These are phyloP conservation scores for Acleris cristana DNA, from an alignment of 2,888 invertebrate genomes.

Conservation along the genomic window DNA sequence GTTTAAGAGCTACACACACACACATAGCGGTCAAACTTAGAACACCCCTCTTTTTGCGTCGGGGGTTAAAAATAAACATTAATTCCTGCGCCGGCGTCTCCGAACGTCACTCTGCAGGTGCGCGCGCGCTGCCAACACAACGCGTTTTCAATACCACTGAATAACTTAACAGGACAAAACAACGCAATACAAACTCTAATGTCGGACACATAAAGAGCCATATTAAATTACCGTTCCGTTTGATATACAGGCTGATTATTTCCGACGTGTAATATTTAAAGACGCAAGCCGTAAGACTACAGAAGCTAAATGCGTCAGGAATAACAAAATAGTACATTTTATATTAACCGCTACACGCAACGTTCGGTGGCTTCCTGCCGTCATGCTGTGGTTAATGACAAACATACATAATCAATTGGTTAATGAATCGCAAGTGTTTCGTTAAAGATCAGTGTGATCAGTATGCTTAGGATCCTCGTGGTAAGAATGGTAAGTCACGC, in stretches of 20 bases:
- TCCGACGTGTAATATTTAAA: slow-evolving; percentile 49
- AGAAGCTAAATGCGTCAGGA: slow-evolving; percentile 59
- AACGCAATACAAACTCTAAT: slow-evolving; percentile 8
- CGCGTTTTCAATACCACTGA: slow-evolving; percentile 23
- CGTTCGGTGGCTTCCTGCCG: slow-evolving; percentile 25
- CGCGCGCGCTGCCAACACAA: slow-evolving; percentile 8
- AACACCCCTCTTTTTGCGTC: too few relatives aligned
- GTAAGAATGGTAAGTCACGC: not conserved
- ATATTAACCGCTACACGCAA: not conserved
- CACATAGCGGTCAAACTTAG: too few relatives aligned
- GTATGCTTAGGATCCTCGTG: slow-evolving; percentile 2
- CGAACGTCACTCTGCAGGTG: slow-evolving; percentile 32
- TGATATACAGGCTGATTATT: slow-evolving; percentile 38
- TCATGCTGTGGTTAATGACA: slow-evolving; percentile 15
- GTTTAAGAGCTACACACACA: too few relatives aligned
- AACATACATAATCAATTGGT: slow-evolving; percentile 33
- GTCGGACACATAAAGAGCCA: not conserved
- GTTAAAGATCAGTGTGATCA: slow-evolving; percentile 11
- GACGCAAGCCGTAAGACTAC: slow-evolving; percentile 56
- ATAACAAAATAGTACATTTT: slow-evolving; percentile 53
- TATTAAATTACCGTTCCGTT: not conserved
- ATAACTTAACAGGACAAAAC: slow-evolving; percentile 5
- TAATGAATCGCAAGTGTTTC: slow-evolving; percentile 23
- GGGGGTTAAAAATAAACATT: not conserved
- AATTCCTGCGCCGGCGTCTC: slow-evolving; percentile 6